Evolutionary conservation across 2,888 invertebrate species (phyloP).

Genomic region (Brachypalpus laphriformis): DNA sequence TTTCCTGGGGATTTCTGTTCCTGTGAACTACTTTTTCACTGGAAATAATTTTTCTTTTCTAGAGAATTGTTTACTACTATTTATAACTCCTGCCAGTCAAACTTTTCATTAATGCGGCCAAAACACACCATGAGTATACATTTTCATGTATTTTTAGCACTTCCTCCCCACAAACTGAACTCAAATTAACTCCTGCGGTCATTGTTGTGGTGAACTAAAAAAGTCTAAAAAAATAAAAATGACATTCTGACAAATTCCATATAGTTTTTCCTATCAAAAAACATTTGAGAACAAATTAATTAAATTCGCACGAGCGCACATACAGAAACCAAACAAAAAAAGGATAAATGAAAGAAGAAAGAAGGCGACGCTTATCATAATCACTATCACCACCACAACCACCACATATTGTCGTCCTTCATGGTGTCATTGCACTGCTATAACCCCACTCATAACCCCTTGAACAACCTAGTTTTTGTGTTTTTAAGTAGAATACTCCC

Average conservation of each 20-base stretch:
- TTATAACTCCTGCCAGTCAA: background rate
- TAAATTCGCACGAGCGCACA: slow-evolving; percentile 49
- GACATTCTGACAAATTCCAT: slow-evolving; percentile 44
- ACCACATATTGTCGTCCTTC: slow-evolving; percentile 60
- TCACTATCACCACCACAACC: slow-evolving; percentile 19
- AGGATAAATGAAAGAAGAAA: background rate
- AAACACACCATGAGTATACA: background rate
- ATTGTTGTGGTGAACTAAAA: slow-evolving; percentile 9
- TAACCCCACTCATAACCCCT: slow-evolving; percentile 67
- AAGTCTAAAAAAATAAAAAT: background rate
- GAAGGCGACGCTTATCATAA: slow-evolving; percentile 9
- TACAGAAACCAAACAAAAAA: slow-evolving; percentile 2
- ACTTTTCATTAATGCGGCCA: slow-evolving; percentile 18
- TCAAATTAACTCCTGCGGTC: slow-evolving; percentile 17
- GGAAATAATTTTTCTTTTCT: background rate
- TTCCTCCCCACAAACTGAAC: background rate
- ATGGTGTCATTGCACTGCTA: slow-evolving; percentile 73
- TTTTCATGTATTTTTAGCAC: background rate
- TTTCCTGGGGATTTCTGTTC: background rate
- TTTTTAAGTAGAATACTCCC: slow-evolving; percentile 63
- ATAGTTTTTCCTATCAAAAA: background rate
- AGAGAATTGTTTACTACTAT: background rate
- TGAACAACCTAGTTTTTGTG: slow-evolving; percentile 62
- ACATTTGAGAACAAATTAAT: slow-evolving; percentile 58
- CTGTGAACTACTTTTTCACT: background rate